phyloP scores from a whole-genome alignment of 2,797 vertebrate genomes.

The Dallia pectoralis region DNA sequence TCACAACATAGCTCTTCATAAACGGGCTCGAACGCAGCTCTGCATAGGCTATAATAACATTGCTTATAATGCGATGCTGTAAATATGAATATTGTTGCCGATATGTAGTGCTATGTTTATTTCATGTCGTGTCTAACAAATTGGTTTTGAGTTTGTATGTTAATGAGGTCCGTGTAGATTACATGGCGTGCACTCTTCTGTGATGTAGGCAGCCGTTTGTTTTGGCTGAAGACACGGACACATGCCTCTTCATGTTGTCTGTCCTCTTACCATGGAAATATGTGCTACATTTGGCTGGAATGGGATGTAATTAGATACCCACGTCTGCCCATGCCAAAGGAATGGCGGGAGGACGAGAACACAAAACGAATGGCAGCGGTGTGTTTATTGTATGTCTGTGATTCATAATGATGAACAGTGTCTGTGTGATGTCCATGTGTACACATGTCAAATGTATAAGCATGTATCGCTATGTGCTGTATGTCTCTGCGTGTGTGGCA shows the following conservation, averaged over 20 bases:
- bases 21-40: background rate
- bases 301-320: constrained; percentile 61
- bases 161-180: background rate
- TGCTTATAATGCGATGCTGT: background rate
- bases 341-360: constrained; percentile 29
- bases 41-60: background rate
- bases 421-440: background rate
- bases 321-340: constrained; percentile 31
- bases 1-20: background rate
- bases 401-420: constrained; percentile 14
- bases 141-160: background rate
- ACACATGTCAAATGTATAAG: constrained; percentile 7
- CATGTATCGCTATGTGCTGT: constrained; percentile 15
- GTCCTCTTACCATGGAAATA: constrained; percentile 32
- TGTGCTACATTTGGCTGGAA: constrained; percentile 31
- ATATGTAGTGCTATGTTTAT: background rate
- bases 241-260: background rate
- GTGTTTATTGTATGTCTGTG: constrained; percentile 16
- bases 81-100: too few species aligned
- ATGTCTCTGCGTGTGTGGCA: constrained; percentile 2
- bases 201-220: background rate
- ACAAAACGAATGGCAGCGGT: constrained; percentile 24
- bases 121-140: background rate
- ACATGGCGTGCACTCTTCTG: background rate
- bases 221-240: background rate